Evolutionary conservation across 2,797 vertebrate species (phyloP).

Genomic region (Mormyrus proboscirostris): DNA sequence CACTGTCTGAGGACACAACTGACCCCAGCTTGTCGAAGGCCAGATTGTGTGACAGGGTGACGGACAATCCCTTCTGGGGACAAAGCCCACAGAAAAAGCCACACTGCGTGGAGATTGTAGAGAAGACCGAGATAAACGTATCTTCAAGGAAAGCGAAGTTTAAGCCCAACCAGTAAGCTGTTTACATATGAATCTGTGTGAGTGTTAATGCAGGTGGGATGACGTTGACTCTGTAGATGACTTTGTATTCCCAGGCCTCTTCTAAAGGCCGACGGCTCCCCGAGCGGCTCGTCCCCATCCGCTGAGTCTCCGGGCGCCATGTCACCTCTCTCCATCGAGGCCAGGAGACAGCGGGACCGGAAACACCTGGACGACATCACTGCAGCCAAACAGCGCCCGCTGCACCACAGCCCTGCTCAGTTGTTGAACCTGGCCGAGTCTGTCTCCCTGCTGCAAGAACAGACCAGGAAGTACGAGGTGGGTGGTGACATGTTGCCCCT

Average conservation of each 20-base stretch:
- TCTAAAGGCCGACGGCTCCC: slow-evolving; percentile 45
- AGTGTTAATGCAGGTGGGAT: background rate
- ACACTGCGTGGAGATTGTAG: slow-evolving; percentile 72
- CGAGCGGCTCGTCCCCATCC: slow-evolving; percentile 51
- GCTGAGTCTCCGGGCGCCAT: slow-evolving; percentile 45
- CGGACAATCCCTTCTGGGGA: slow-evolving; percentile 43
- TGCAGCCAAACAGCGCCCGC: slow-evolving; percentile 74
- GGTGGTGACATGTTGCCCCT: slow-evolving; percentile 1
- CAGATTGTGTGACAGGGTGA: slow-evolving; percentile 25
- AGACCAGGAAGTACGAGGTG: slow-evolving; percentile 78
- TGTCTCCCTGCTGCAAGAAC: slow-evolving; percentile 65
- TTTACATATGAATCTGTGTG: background rate
- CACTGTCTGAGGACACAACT: slow-evolving; percentile 46
- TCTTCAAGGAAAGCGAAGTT: slow-evolving; percentile 60
- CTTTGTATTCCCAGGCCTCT: slow-evolving; percentile 54
- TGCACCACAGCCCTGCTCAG: slow-evolving; percentile 68
- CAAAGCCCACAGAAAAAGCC: slow-evolving; percentile 54
- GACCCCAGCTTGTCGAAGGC: slow-evolving; percentile 28
- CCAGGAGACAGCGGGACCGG: slow-evolving; percentile 63
- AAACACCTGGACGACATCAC: slow-evolving; percentile 88
- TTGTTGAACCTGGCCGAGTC: slow-evolving; percentile 80
- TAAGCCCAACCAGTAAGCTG: slow-evolving; percentile 79
- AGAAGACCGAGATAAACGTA: slow-evolving; percentile 58
- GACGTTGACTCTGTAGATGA: background rate
- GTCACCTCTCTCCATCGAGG: slow-evolving; percentile 56